Conservation (phyloP, 2,888 invertebrate species). For the Ditylenchus weischeri region DNA sequence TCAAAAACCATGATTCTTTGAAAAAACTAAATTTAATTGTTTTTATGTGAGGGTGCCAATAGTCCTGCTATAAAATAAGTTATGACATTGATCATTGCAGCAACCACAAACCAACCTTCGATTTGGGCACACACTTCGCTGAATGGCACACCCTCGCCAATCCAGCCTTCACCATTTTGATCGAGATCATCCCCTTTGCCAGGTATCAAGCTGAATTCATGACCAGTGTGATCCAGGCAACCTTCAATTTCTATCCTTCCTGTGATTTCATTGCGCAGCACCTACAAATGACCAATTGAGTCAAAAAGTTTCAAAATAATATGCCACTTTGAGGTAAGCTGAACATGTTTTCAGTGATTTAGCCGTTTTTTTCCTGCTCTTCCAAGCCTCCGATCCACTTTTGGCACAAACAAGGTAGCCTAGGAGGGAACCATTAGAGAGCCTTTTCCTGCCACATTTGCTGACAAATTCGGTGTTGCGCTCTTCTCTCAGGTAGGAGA, state of each 20-base stretch:
- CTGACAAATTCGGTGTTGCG: constrained; percentile 17
- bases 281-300: not conserved
- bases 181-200: not conserved
- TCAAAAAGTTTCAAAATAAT: not conserved
- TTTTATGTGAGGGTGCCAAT: too few relatives aligned
- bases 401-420: constrained; percentile 13
- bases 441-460: constrained; percentile 17
- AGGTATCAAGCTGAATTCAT: constrained; percentile 1
- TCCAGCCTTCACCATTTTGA: not conserved
- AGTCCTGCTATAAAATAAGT: too few relatives aligned
- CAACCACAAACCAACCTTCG: not conserved
- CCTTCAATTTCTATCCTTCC: constrained; percentile 14
- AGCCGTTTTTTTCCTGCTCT: constrained; percentile 12
- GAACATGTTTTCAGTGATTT: constrained; percentile 15
- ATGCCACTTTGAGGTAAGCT: constrained; percentile 8
- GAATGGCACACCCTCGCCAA: constrained; percentile 9
- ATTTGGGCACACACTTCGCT: constrained; percentile 7
- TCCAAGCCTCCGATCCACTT: constrained; percentile 5
- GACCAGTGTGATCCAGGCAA: constrained; percentile 16
- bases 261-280: constrained; percentile 7
- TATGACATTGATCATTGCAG: too few relatives aligned
- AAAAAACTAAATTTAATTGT: too few relatives aligned
- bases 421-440: constrained; percentile 7
- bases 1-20: too few relatives aligned
- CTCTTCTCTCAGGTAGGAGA: constrained; percentile 5